Evolutionary conservation across 2,797 vertebrate species (phyloP), one percentile per base, ranked within the genome.

Genomic region (Centropyge bicolor): DNA sequence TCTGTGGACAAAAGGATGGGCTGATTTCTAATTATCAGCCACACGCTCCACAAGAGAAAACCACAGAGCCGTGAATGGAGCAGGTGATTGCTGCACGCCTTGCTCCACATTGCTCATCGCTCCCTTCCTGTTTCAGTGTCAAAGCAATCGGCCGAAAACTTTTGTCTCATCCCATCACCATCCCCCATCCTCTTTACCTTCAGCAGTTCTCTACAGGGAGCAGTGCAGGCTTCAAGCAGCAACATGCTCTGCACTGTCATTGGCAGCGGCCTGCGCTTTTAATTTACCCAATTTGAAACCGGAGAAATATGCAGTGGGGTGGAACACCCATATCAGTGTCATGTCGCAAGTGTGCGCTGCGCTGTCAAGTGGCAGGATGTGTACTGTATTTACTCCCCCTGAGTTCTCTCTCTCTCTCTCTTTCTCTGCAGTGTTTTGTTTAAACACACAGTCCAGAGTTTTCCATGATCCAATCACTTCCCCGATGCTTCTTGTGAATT

Each of bases 251-350:
- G 51, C 74, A 49, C 68, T 70, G 75, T 84, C 78, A 78, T 69
- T 90, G 88, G 81, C 78, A 81, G 81, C 35, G 22, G 64, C 67
- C 82, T 66, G 65, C 69, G 64, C 82, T 92, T 90, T 91, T 93
- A 91, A 91, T 93, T 91, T 73, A 75, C 70, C 84, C 79, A 82
- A 83, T 92, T 88, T 89, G 84, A 92, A 93, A 92, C 80, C 76
- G 80, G 80, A 92, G 83, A 91, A 91, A 81, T 85, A 91, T 92
- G 91, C 84, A 82, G 76, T 17, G 36, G 54, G 84, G 62, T 65
- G 71, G 74, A 86, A 85, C 84, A 17, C 84, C 84, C 82, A 52
- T 86, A 88, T 90, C 82, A 72, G 78, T 86, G 72, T 87, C 84
- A 79, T 68, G 70, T 61, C 72, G 68, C 11, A n/a, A 73, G 83